Conservation (phyloP, 2,888 invertebrate species). For the Ariolimax columbianus region DNA sequence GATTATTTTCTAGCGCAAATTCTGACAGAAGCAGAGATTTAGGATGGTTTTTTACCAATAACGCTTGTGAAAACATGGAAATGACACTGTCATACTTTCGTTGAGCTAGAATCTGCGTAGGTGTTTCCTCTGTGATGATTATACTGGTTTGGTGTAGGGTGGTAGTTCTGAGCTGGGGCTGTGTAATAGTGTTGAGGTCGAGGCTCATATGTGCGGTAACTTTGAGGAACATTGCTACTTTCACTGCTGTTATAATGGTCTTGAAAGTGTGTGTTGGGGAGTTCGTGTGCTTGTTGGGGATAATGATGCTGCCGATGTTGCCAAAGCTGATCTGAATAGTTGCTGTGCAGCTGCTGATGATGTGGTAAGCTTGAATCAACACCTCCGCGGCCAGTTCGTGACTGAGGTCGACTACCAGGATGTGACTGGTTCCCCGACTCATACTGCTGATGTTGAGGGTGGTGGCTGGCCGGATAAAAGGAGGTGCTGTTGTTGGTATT, state of each 20-base stretch:
- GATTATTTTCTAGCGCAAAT: background rate
- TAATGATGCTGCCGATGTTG: slow-evolving; percentile 29
- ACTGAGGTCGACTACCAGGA: slow-evolving; percentile 44
- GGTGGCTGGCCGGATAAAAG: slow-evolving; percentile 34
- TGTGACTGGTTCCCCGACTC: slow-evolving; percentile 31
- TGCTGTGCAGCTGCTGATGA: slow-evolving; percentile 19
- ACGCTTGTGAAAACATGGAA: background rate
- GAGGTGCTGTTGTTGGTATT: slow-evolving; percentile 50
- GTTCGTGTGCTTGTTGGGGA: slow-evolving; percentile 32
- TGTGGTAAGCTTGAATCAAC: slow-evolving; percentile 12
- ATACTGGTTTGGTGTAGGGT: slow-evolving; percentile 62
- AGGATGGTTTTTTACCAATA: background rate
- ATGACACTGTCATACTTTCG: slow-evolving; percentile 66
- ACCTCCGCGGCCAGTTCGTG: slow-evolving; percentile 15
- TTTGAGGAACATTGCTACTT: slow-evolving; percentile 12
- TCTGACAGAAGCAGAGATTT: too few species aligned
- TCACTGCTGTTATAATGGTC: slow-evolving; percentile 30
- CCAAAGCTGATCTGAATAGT: slow-evolving; percentile 25
- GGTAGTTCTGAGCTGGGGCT: slow-evolving; percentile 62
- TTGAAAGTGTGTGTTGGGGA: slow-evolving; percentile 17
- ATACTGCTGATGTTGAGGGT: slow-evolving; percentile 32
- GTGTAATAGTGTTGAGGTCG: slow-evolving; percentile 56
- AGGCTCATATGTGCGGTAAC: slow-evolving; percentile 37
- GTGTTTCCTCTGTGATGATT: slow-evolving; percentile 64
- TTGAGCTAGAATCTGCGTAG: slow-evolving; percentile 66